Base-by-base conservation (phyloP, 2,797 vertebrate genomes). In the Novumbra hubbsi region DNA sequence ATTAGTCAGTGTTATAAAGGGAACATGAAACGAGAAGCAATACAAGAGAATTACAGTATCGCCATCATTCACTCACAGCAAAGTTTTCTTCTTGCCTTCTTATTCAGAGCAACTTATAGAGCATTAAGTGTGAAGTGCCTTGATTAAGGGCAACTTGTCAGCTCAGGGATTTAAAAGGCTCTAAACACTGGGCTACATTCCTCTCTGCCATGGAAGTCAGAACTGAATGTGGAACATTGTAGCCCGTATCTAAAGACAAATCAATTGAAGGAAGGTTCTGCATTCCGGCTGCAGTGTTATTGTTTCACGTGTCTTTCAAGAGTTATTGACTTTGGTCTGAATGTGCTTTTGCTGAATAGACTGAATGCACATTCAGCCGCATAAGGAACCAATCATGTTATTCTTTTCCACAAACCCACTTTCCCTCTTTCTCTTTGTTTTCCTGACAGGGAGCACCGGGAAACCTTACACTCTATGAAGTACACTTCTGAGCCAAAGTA, bases 381-480 rank as follows among this genome's bases (percentile, higher is more conserved):
- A 78, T 62, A 12, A 78, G 74, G 76, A 67, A 72, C 70, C 66
- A 50, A 68, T 28, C 76, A 73, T 76, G 52, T 55, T 83, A 82
- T 86, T 76, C 68, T 79, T 78, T 73, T 83, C 67, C 74, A 73
- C 66, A 63, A 63, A 79, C 17, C 52, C 64, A 28, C 68, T 73
- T 72, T 77, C 75, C 76, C 5, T 34, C 80, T 73, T 57, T 66
- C 73, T 77, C 75, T 77, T 32, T 77, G 72, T 76, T 82, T 78
- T 62, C 76, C 60, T 85, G 81, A 76, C 80, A 76, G 34, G 45
- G 45, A 74, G 12, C 72, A 77, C 76, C 9, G 73, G 73, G 84
- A 79, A 88, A 88, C 78, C 74, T 71, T 73, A 73, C 16, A 79
- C 66, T 75, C 63, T 50, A 19, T 68, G 71, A 85, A 88, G 84